Evolutionary conservation across 1,140 invertebrate species (phyloP).

Genomic region (Hylaeus anthracinus): DNA sequence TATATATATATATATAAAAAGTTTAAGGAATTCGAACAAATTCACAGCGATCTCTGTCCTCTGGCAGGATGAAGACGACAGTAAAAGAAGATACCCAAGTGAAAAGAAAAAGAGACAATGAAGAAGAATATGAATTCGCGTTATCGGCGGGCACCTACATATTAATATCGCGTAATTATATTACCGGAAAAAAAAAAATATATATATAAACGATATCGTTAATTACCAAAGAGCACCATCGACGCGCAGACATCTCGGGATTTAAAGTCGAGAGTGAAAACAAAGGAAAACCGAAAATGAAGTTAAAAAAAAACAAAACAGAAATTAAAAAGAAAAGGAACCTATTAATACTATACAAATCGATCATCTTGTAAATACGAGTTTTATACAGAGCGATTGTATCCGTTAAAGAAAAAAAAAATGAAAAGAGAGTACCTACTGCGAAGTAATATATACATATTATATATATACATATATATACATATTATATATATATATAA

Average conservation of each 20-base stretch:
- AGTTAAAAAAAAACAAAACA: constrained; percentile 8
- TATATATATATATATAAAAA: constrained; percentile 52
- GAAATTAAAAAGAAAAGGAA: constrained; percentile 30
- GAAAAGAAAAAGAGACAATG: not conserved
- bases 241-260: constrained; percentile 46
- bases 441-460: constrained; percentile 69
- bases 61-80: constrained; percentile 69
- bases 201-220: constrained; percentile 61
- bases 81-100: not conserved
- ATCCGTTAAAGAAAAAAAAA: constrained; percentile 72
- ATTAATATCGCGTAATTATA: constrained; percentile 45
- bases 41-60: constrained; percentile 71
- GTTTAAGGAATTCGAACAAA: constrained; percentile 45
- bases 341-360: constrained; percentile 68
- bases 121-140: constrained; percentile 12
- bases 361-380: constrained; percentile 79
- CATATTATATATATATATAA: constrained; percentile 62
- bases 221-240: constrained; percentile 60
- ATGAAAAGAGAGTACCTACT: constrained; percentile 67
- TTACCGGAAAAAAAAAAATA: constrained; percentile 9
- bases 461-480: constrained; percentile 63
- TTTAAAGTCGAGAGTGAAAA: constrained; percentile 25
- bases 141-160: constrained; percentile 50
- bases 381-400: constrained; percentile 81
- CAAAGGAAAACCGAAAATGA: constrained; percentile 8